Conservation (phyloP, 1,140 invertebrate genomes). For the Caenorhabditis remanei region DNA sequence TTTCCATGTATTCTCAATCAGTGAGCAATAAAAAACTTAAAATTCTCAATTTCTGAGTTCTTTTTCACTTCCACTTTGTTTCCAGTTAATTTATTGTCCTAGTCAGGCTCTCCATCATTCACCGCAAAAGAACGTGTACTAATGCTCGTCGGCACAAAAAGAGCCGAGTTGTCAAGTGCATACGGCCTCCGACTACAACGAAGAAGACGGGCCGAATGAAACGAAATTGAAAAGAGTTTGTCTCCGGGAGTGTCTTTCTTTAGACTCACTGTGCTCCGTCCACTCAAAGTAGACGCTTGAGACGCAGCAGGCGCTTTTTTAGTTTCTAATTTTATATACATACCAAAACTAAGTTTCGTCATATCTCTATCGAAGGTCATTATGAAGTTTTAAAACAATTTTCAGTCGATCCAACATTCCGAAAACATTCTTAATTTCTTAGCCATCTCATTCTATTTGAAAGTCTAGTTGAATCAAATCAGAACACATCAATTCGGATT, state of each 20-base stretch:
- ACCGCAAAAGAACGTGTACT: constrained; percentile 18
- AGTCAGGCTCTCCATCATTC: constrained; percentile 10
- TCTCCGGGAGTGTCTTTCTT: constrained; percentile 25
- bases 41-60: too few species aligned
- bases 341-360: background rate
- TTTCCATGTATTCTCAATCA: too few species aligned
- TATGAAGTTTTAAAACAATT: too few species aligned
- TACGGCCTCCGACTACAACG: constrained; percentile 8
- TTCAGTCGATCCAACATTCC: too few species aligned
- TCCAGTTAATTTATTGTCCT: background rate
- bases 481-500: too few species aligned
- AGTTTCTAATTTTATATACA: background rate
- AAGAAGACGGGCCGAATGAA: constrained; percentile 29
- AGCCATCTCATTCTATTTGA: too few species aligned
- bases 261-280: constrained; percentile 12
- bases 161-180: constrained; percentile 51
- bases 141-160: constrained; percentile 11
- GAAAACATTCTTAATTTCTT: too few species aligned
- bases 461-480: too few species aligned
- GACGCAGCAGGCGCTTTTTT: background rate
- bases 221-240: constrained; percentile 50
- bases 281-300: background rate
- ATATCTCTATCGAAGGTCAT: too few species aligned
- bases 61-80: background rate
- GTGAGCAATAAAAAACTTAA: too few species aligned